These are phyloP conservation scores for Podocnemis expansa DNA, from an alignment of 2,113 vertebrate species.

Conservation along the genomic window DNA sequence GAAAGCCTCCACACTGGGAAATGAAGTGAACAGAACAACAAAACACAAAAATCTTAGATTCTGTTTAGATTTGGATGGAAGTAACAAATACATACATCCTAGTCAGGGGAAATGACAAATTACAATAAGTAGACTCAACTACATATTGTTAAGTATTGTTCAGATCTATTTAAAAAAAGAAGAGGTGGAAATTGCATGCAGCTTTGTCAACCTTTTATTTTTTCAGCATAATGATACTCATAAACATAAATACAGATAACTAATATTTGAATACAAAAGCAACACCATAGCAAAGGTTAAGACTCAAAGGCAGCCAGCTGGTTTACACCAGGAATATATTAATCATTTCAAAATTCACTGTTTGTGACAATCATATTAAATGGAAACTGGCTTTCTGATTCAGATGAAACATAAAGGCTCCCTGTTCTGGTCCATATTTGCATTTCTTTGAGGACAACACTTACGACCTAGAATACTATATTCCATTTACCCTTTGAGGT, in stretches of 20 bases:
- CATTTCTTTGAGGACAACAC: conserved; percentile 16
- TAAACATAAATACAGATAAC: neutral
- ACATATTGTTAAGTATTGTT: neutral
- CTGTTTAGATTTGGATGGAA: neutral
- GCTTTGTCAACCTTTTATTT: neutral
- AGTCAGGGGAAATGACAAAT: neutral
- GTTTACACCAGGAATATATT: conserved; percentile 27
- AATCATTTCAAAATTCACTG: conserved; percentile 38
- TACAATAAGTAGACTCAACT: neutral
- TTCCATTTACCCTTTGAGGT: neutral
- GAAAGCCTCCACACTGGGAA: neutral
- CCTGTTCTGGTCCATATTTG: conserved; percentile 48
- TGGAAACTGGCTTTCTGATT: conserved; percentile 60
- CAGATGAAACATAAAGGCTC: conserved; percentile 3
- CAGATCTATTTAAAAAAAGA: neutral
- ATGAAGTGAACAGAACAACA: neutral
- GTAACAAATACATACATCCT: accelerated
- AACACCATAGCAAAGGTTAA: neutral
- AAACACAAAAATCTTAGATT: neutral
- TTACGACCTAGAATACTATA: neutral
- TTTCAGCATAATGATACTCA: too few species aligned
- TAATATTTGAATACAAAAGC: neutral
- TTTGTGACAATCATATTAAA: conserved; percentile 60
- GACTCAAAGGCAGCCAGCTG: conserved; percentile 7
- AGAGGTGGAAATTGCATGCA: neutral